Evolutionary conservation across 2,113 vertebrate genomes (phyloP).

Genomic region (Phyllopteryx taeniolatus): DNA sequence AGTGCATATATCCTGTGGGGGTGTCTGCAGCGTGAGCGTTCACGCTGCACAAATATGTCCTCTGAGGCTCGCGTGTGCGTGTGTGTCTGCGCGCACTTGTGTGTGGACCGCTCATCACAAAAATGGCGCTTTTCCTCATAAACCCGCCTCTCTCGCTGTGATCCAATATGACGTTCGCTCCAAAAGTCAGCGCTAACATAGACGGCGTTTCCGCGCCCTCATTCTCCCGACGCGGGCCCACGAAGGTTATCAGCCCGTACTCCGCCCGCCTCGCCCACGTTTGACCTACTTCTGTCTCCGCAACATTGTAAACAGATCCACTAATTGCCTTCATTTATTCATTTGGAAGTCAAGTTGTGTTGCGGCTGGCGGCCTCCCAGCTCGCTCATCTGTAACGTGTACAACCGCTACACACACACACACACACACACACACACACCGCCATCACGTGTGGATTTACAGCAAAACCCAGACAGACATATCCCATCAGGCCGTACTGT

Average conservation of each 20-base stretch:
- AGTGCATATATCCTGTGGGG: slow-evolving; percentile 47
- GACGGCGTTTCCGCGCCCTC: slow-evolving; percentile 60
- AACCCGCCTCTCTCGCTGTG: slow-evolving; percentile 47
- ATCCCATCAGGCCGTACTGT: slow-evolving; percentile 21
- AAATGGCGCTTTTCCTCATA: slow-evolving; percentile 45
- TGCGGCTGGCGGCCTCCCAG: slow-evolving; percentile 53
- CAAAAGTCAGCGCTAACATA: slow-evolving; percentile 67
- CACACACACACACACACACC: slow-evolving; percentile 17
- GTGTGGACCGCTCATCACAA: slow-evolving; percentile 45
- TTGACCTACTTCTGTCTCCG: slow-evolving; percentile 72
- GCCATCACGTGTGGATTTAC: slow-evolving; percentile 22
- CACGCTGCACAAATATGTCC: slow-evolving; percentile 35
- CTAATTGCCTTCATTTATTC: slow-evolving; percentile 76
- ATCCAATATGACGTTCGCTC: slow-evolving; percentile 68
- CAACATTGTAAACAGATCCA: slow-evolving; percentile 70
- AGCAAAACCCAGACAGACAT: slow-evolving; percentile 28
- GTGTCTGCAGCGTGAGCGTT: slow-evolving; percentile 42
- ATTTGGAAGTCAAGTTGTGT: slow-evolving; percentile 71
- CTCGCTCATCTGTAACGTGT: slow-evolving; percentile 65
- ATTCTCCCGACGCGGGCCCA: slow-evolving; percentile 55
- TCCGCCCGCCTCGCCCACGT: slow-evolving; percentile 46
- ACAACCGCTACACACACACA: slow-evolving; percentile 43
- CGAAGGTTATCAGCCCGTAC: slow-evolving; percentile 56
- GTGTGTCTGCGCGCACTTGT: slow-evolving; percentile 15
- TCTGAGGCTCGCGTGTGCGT: slow-evolving; percentile 28